These are phyloP conservation scores for Maccullochella peelii DNA, from an alignment of 2,113 vertebrate species.

Conservation along the genomic window DNA sequence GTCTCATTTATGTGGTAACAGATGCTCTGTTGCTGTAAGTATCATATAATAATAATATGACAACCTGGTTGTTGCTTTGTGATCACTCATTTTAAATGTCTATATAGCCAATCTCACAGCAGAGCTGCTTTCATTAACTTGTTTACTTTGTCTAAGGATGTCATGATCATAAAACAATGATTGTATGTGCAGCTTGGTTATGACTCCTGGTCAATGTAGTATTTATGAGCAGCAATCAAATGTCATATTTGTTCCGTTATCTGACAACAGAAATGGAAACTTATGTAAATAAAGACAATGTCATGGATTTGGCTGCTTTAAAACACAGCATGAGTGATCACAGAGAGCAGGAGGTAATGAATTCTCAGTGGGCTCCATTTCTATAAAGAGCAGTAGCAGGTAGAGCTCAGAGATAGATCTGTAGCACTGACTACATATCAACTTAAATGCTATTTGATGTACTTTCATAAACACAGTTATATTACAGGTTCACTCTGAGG, in stretches of 20 bases:
- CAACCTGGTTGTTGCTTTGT: background rate
- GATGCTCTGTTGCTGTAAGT: background rate
- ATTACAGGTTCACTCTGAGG: background rate
- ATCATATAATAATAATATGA: background rate
- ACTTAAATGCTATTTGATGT: background rate
- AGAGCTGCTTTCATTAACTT: background rate
- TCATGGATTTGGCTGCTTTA: background rate
- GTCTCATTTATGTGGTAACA: no score
- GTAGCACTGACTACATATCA: no score
- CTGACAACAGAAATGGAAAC: background rate
- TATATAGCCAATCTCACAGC: background rate
- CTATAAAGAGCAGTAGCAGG: background rate
- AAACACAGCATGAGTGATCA: no score
- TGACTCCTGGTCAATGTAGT: background rate
- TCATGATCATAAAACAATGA: background rate
- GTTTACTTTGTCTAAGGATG: background rate
- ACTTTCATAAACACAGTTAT: background rate
- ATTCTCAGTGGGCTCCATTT: background rate
- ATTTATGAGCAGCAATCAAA: background rate
- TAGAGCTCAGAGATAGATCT: no score
- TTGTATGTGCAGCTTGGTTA: background rate
- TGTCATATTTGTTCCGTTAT: background rate
- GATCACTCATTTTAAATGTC: background rate
- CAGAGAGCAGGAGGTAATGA: no score
- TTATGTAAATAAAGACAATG: background rate